Percentiles rank a stretch among this genome's conserved stretches.
These are phyloP conservation scores for Hydrocynus forskahlii DNA, from an alignment of 2,797 vertebrate species.

Conservation along the genomic window DNA sequence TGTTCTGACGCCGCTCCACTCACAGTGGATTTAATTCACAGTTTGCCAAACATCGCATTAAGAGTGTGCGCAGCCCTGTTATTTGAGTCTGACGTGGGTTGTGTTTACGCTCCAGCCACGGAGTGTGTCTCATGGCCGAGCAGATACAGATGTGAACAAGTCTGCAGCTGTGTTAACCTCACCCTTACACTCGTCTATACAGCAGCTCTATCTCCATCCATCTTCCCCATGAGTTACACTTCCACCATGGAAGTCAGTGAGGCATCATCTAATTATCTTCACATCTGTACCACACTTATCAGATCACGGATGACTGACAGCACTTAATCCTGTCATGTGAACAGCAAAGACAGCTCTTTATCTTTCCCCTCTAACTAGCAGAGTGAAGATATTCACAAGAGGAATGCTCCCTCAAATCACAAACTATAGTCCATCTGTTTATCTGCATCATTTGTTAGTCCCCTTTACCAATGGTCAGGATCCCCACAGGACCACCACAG, in stretches of 20 bases:
- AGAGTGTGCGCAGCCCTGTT: conserved; percentile 51
- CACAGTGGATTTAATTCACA: conserved; percentile 27
- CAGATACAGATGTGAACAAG: neutral
- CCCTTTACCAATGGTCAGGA: no score
- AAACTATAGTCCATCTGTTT: no score
- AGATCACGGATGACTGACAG: neutral
- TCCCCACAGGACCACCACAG: no score
- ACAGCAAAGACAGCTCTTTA: neutral
- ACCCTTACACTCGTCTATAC: neutral
- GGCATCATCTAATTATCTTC: no score
- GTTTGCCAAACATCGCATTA: conserved; percentile 65
- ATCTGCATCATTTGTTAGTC: no score
- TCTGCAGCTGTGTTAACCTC: neutral
- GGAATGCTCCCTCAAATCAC: no score
- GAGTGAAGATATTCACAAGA: no score
- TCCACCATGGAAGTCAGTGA: no score
- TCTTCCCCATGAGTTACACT: neutral
- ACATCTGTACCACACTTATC: neutral
- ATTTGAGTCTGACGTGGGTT: conserved; percentile 52
- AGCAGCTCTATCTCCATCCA: no score
- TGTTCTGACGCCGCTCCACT: neutral
- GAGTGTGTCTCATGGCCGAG: conserved; percentile 13
- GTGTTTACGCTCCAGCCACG: conserved; percentile 53
- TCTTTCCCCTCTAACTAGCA: neutral
- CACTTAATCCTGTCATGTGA: neutral